Percentiles rank a stretch among this genome's conserved stretches.
phyloP scores from a whole-genome alignment of 2,113 vertebrate species.

The Crotalus horridus region DNA sequence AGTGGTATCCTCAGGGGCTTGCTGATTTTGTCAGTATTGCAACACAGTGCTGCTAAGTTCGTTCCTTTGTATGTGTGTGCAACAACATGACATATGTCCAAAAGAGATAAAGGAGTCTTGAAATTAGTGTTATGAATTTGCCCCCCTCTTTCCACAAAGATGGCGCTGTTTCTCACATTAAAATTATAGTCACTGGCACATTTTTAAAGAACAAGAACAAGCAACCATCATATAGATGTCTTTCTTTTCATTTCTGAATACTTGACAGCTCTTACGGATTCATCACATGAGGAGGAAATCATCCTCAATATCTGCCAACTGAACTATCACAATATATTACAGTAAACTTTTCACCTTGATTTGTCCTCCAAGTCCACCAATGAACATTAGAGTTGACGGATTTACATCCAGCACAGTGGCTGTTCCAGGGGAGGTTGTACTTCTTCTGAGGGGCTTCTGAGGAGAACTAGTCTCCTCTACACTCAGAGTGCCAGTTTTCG shows the following conservation, averaged over 20 bases:
- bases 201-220: neutral
- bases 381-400: slow-evolving; percentile 78
- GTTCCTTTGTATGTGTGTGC: neutral
- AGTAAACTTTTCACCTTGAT: slow-evolving; percentile 72
- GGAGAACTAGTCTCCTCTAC: slow-evolving; percentile 78
- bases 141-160: neutral
- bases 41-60: neutral
- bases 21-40: neutral
- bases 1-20: neutral
- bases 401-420: slow-evolving; percentile 80
- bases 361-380: slow-evolving; percentile 83
- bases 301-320: neutral
- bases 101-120: neutral
- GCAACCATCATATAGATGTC: neutral
- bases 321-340: neutral
- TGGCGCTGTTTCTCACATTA: neutral
- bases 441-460: slow-evolving; percentile 67
- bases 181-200: neutral
- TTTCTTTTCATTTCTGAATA: neutral
- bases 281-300: neutral
- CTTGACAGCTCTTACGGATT: neutral
- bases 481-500: slow-evolving; percentile 76
- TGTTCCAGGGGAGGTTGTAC: slow-evolving; percentile 71
- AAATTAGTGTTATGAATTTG: neutral
- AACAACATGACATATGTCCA: neutral